phyloP scores from a whole-genome alignment of 2,797 vertebrate genomes.

The Tauraco hartlaubi region DNA sequence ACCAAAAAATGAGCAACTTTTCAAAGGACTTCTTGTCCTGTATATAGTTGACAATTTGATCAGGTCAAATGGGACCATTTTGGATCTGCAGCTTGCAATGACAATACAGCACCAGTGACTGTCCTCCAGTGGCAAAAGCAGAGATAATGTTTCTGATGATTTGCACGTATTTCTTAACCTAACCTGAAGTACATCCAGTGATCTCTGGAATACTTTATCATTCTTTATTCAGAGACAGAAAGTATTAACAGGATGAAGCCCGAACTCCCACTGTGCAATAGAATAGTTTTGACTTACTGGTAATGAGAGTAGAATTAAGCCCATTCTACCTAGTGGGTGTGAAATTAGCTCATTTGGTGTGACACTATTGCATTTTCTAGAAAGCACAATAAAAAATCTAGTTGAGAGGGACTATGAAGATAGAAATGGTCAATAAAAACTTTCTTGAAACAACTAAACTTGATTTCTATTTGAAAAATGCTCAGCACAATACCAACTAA shows the following conservation, averaged over 20 bases:
- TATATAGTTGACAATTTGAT: neutral
- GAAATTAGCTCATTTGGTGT: slow-evolving; percentile 44
- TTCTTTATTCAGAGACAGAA: neutral
- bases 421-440: neutral
- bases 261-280: neutral
- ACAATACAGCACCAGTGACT: neutral
- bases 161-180: neutral
- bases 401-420: neutral
- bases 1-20: neutral
- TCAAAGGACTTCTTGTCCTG: neutral
- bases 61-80: neutral
- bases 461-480: neutral
- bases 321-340: neutral
- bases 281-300: slow-evolving; percentile 21
- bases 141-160: neutral
- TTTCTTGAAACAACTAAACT: neutral
- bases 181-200: neutral
- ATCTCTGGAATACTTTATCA: neutral
- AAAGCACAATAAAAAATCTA: neutral
- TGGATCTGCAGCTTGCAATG: neutral
- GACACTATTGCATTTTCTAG: neutral
- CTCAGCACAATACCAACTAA: neutral
- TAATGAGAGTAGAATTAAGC: slow-evolving; percentile 42
- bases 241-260: neutral
- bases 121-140: neutral